Evolutionary conservation across 2,888 invertebrate species (phyloP).

Genomic region (Rhagonycha lutea): DNA sequence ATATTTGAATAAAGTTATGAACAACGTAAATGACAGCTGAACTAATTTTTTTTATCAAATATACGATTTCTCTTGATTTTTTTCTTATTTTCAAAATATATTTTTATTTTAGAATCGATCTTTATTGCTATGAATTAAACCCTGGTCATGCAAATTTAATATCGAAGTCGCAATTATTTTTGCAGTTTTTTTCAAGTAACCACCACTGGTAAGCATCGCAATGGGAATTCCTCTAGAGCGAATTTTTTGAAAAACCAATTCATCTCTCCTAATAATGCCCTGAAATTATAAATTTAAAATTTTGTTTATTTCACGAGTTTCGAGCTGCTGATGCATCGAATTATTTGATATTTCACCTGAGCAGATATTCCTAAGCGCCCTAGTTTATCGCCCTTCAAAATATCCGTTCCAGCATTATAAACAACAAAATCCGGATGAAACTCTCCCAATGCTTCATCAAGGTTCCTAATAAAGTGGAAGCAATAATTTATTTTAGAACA

Average conservation of each 20-base stretch:
- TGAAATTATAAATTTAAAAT: constrained; percentile 48
- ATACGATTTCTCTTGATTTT: too few species aligned
- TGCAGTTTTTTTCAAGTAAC: constrained; percentile 79
- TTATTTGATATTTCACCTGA: constrained; percentile 55
- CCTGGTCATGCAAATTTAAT: constrained; percentile 69
- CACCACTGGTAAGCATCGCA: constrained; percentile 87
- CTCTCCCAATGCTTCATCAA: constrained; percentile 68
- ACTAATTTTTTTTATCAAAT: too few species aligned
- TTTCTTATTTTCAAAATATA: too few species aligned
- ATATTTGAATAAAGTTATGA: too few species aligned
- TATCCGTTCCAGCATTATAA: constrained; percentile 94
- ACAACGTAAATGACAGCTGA: too few species aligned
- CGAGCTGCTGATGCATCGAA: not conserved
- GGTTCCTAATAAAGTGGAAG: constrained; percentile 58
- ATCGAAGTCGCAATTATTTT: constrained; percentile 84
- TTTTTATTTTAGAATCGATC: constrained; percentile 29
- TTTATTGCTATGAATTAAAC: constrained; percentile 56
- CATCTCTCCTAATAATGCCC: constrained; percentile 85
- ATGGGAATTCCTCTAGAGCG: constrained; percentile 69
- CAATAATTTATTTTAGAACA: not conserved
- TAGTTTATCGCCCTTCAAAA: constrained; percentile 77
- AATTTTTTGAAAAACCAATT: constrained; percentile 78
- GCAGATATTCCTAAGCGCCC: constrained; percentile 73
- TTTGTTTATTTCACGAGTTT: not conserved
- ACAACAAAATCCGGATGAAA: constrained; percentile 80